A percentile compares a stretch with the other conserved stretches of the same genome.
phyloP scores from a whole-genome alignment of 1,140 invertebrate genomes.

The Brachionus koreanus region DNA sequence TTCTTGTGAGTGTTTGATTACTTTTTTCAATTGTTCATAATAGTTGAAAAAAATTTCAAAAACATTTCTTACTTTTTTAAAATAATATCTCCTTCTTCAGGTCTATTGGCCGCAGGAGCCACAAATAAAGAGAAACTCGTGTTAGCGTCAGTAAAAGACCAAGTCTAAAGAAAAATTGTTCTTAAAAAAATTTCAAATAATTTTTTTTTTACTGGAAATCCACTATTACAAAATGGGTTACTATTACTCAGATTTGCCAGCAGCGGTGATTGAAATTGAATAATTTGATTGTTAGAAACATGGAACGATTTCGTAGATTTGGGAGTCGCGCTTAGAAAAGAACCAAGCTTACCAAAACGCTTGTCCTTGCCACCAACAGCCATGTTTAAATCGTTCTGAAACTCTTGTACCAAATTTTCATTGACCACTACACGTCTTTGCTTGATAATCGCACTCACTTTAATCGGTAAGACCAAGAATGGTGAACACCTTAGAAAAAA shows the following conservation, averaged over 20 bases:
- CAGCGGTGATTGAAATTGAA: not conserved
- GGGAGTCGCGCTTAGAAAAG: not conserved
- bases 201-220: not conserved
- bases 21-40: not conserved
- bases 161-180: not conserved
- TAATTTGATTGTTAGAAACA: not conserved
- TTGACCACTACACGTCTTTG: not conserved
- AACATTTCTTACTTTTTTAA: constrained; percentile 6
- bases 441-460: not conserved
- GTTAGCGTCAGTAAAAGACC: not conserved
- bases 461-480: not conserved
- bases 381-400: not conserved
- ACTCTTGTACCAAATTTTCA: not conserved
- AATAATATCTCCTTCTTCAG: not conserved
- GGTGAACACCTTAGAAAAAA: not conserved
- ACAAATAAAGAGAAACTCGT: not conserved
- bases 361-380: not conserved
- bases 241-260: not conserved
- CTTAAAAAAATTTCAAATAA: not conserved
- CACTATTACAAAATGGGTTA: not conserved
- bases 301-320: not conserved
- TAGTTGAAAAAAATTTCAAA: not conserved
- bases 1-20: too few relatives aligned
- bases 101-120: not conserved
- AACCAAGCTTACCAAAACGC: not conserved